A percentile compares a stretch with the other conserved stretches of the same genome.
Conservation (phyloP, 2,888 invertebrate genomes). For the Ctenicera cuprea region DNA sequence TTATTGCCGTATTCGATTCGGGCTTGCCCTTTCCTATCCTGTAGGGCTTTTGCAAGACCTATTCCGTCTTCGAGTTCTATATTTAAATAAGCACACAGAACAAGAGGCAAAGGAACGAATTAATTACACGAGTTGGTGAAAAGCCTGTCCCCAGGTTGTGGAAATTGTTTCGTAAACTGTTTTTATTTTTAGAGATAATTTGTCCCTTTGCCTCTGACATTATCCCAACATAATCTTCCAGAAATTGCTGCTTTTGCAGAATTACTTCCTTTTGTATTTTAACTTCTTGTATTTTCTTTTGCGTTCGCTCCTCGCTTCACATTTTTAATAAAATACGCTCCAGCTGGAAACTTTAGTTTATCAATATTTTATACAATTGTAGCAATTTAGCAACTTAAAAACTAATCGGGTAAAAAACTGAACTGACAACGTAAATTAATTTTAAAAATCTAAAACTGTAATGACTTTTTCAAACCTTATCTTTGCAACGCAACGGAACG, state of each 20-base stretch:
- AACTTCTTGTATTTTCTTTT: not conserved
- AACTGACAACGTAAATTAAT: too few species aligned
- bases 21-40: conserved; percentile 8
- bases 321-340: not conserved
- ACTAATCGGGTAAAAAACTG: too few species aligned
- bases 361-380: too few species aligned
- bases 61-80: not conserved
- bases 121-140: conserved; percentile 38
- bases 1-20: conserved; percentile 35
- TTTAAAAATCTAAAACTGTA: too few species aligned
- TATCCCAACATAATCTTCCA: conserved; percentile 30
- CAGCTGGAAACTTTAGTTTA: too few species aligned
- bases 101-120: conserved; percentile 18
- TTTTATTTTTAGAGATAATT: conserved; percentile 35
- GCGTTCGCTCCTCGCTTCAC: not conserved
- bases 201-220: conserved; percentile 17
- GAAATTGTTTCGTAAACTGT: conserved; percentile 41
- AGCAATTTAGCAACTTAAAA: too few species aligned
- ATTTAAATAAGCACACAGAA: conserved; percentile 36
- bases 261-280: conserved; percentile 17
- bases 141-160: conserved; percentile 15
- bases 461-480: too few species aligned
- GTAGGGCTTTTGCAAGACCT: not conserved
- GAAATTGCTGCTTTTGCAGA: conserved; percentile 24
- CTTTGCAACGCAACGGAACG: too few species aligned